Percentiles rank a stretch among this genome's conserved stretches.
Conservation (phyloP, 1,140 invertebrate genomes). For the Drosophila carrolli region DNA sequence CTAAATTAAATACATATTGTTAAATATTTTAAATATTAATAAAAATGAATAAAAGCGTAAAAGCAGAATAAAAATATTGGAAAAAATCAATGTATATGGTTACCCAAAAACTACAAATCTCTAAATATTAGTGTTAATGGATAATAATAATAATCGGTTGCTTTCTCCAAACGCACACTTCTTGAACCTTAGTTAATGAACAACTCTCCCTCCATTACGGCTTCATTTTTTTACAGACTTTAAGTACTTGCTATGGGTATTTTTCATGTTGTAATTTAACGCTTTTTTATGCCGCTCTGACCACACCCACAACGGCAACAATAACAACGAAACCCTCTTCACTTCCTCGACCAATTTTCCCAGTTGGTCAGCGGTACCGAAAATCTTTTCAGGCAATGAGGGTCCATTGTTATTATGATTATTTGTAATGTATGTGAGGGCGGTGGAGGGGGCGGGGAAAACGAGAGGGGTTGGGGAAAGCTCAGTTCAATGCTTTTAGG, state of each 20-base stretch:
- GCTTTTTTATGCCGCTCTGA: constrained; percentile 59
- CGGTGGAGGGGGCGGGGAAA: background rate
- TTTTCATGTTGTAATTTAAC: constrained; percentile 63
- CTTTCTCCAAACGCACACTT: constrained; percentile 10
- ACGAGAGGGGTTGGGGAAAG: constrained; percentile 26
- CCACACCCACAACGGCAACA: constrained; percentile 45
- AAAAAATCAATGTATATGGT: too few relatives aligned
- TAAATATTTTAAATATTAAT: too few relatives aligned
- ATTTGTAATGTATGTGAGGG: constrained; percentile 69
- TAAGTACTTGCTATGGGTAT: constrained; percentile 43
- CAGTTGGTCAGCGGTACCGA: constrained; percentile 38
- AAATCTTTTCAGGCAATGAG: constrained; percentile 41
- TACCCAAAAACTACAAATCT: too few relatives aligned
- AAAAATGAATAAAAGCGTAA: too few relatives aligned
- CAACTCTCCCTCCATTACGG: constrained; percentile 6
- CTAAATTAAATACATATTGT: too few relatives aligned
- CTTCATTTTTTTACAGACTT: constrained; percentile 13
- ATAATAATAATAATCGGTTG: too few relatives aligned
- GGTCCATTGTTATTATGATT: constrained; percentile 77
- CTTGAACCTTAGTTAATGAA: constrained; percentile 9
- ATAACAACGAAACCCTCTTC: constrained; percentile 50
- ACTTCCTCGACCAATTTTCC: constrained; percentile 5
- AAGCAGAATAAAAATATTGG: too few relatives aligned
- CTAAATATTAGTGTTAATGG: background rate
- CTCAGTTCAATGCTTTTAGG: constrained; percentile 71